phyloP scores from a whole-genome alignment of 37 sponge, comb jelly and placozoan species.

The Hexactinellida sp. region DNA sequence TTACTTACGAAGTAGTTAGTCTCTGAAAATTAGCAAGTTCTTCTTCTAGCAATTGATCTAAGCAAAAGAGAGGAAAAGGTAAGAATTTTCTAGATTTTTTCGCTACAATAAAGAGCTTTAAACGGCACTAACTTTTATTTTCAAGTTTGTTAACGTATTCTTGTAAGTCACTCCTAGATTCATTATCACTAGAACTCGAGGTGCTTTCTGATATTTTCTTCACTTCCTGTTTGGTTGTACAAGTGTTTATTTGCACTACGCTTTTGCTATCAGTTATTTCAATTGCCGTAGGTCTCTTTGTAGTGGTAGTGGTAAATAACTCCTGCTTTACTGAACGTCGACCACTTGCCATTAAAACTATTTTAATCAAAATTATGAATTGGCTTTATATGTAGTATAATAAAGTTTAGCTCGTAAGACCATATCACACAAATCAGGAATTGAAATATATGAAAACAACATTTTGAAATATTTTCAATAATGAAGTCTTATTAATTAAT shows the following conservation, averaged over 20 bases:
- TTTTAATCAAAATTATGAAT: not conserved
- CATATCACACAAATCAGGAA: no score
- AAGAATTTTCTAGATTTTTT: not conserved
- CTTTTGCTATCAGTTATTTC: not conserved
- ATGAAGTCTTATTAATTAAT: no score
- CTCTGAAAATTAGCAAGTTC: not conserved
- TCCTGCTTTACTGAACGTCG: not conserved
- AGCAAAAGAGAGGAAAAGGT: not conserved
- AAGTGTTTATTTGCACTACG: not conserved
- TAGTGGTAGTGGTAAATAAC: not conserved
- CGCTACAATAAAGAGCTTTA: not conserved
- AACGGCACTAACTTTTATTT: not conserved
- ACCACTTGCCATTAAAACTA: not conserved
- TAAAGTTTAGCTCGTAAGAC: no score
- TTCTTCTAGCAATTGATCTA: slow-evolving; percentile 5
- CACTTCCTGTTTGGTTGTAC: not conserved
- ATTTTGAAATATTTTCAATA: no score
- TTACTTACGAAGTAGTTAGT: not conserved
- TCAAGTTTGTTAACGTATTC: slow-evolving; percentile 1
- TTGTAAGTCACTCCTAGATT: not conserved
- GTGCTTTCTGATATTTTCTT: not conserved
- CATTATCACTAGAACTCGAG: not conserved
- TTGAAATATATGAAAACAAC: no score
- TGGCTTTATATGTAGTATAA: no score
- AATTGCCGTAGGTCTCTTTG: not conserved